Evolutionary conservation across 1,140 invertebrate genomes (phyloP).

Genomic region (Apis florea): DNA sequence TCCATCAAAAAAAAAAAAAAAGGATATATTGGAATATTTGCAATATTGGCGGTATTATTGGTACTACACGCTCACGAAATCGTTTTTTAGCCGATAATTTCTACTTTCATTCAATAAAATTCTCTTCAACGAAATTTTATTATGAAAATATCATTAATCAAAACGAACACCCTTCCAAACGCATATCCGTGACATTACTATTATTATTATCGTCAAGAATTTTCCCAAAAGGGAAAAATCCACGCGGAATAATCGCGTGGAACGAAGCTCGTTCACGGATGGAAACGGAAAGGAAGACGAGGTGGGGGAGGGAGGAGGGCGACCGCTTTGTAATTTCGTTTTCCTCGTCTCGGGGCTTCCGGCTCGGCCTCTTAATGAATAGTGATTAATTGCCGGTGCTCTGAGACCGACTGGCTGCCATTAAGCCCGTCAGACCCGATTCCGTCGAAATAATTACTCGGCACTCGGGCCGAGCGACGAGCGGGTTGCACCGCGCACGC

Average conservation of each 20-base stretch:
- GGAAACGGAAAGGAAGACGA: constrained; percentile 54
- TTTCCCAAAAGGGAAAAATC: neutral
- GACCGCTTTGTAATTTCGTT: constrained; percentile 67
- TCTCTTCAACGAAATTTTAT: too few relatives aligned
- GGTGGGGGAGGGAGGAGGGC: constrained; percentile 34
- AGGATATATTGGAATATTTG: too few relatives aligned
- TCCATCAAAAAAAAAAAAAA: too few relatives aligned
- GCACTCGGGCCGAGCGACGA: constrained; percentile 51
- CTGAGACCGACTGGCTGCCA: constrained; percentile 68
- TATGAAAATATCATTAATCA: too few relatives aligned
- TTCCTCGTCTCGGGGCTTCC: constrained; percentile 65
- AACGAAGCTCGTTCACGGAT: constrained; percentile 34
- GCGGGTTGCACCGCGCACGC: constrained; percentile 19
- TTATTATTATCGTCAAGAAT: neutral
- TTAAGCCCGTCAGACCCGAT: constrained; percentile 71
- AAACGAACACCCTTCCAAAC: too few relatives aligned
- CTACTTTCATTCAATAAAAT: too few relatives aligned
- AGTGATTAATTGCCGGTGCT: constrained; percentile 71
- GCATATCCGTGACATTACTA: too few relatives aligned
- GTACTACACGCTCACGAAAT: too few relatives aligned
- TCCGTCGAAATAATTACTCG: constrained; percentile 71
- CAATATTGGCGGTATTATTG: too few relatives aligned
- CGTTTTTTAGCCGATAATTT: too few relatives aligned
- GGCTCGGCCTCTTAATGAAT: constrained; percentile 69
- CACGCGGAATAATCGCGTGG: neutral